These are phyloP conservation scores for Habroteleia sp. DNA, from an alignment of 2,888 invertebrate genomes.

Conservation along the genomic window DNA sequence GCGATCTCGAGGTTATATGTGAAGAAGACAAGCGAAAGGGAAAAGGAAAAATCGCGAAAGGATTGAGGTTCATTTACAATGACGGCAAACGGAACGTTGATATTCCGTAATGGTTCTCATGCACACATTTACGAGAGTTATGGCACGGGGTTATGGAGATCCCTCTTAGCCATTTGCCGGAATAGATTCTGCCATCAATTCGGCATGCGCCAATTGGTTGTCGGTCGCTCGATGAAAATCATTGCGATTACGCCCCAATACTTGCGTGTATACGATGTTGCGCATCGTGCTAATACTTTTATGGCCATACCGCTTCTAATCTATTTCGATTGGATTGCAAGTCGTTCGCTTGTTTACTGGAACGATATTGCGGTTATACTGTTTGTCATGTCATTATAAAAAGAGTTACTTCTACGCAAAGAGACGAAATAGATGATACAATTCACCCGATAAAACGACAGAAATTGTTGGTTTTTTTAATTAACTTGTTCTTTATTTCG, in stretches of 20 bases:
- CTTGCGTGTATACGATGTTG: conserved; percentile 30
- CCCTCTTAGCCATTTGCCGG: conserved; percentile 49
- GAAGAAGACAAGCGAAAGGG: neutral
- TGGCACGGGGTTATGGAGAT: conserved; percentile 40
- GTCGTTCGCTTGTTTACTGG: conserved; percentile 16
- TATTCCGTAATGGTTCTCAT: conserved; percentile 47
- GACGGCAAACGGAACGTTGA: conserved; percentile 39
- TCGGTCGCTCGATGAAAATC: conserved; percentile 36
- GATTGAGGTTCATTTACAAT: conserved; percentile 39
- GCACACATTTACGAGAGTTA: conserved; percentile 45
- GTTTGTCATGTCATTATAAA: conserved; percentile 21
- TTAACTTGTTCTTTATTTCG: too few species aligned
- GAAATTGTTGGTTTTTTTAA: too few species aligned
- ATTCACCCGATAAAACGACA: neutral
- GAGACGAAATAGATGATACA: too few species aligned
- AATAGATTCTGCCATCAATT: conserved; percentile 51
- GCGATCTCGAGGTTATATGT: conserved; percentile 20
- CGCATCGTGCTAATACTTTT: conserved; percentile 30
- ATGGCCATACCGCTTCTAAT: conserved; percentile 18
- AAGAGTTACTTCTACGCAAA: too few species aligned
- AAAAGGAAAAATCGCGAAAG: conserved; percentile 19
- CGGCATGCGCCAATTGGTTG: conserved; percentile 45
- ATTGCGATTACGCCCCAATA: conserved; percentile 34
- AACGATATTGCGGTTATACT: conserved; percentile 15
- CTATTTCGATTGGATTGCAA: conserved; percentile 27